Conservation (phyloP, 2,888 invertebrate genomes). For the Sminthurides aquaticus region DNA sequence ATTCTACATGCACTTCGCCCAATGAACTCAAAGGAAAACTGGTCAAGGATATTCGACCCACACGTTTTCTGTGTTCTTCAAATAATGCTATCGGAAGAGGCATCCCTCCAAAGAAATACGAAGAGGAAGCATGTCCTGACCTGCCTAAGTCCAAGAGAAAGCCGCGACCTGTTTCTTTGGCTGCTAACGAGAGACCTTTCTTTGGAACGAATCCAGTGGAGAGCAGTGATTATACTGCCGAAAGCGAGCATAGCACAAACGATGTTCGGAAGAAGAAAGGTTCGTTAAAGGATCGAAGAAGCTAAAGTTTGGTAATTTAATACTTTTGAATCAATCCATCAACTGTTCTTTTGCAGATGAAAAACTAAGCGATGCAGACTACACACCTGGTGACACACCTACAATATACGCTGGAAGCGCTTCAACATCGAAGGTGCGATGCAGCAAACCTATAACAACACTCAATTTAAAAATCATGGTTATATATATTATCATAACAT, state of each 20-base stretch:
- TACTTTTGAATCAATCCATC: constrained; percentile 5
- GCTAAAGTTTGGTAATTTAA: neutral
- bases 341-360: constrained; percentile 32
- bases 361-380: constrained; percentile 46
- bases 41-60: constrained; percentile 41
- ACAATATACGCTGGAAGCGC: constrained; percentile 53
- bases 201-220: constrained; percentile 27
- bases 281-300: neutral
- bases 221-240: constrained; percentile 7
- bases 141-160: constrained; percentile 31
- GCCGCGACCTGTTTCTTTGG: constrained; percentile 29
- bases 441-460: neutral
- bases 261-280: constrained; percentile 28
- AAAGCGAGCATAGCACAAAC: constrained; percentile 26
- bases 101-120: constrained; percentile 19
- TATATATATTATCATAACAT: too few species aligned
- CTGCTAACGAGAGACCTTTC: constrained; percentile 30
- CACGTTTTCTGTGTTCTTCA: constrained; percentile 35
- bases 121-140: constrained; percentile 31
- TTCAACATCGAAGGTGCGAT: constrained; percentile 33
- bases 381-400: constrained; percentile 55
- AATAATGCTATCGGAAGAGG: constrained; percentile 21
- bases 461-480: neutral
- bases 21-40: constrained; percentile 39
- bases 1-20: constrained; percentile 41